These are phyloP conservation scores for Scaeva pyrastri DNA, from an alignment of 2,888 invertebrate species.

Conservation along the genomic window DNA sequence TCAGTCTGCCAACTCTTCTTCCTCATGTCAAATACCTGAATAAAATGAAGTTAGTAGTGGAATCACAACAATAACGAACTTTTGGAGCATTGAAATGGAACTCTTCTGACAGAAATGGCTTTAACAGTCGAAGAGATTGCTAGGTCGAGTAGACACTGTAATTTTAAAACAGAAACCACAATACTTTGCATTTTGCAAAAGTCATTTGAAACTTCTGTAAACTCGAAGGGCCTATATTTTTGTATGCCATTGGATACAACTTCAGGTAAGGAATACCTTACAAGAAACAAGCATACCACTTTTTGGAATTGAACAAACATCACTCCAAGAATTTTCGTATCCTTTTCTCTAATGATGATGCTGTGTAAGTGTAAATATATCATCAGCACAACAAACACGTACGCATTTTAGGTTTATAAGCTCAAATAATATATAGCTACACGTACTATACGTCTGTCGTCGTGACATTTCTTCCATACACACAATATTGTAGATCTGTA, in stretches of 20 bases:
- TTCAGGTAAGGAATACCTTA: neutral
- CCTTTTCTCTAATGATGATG: slow-evolving; percentile 15
- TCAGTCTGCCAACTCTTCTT: too few species aligned
- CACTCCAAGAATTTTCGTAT: slow-evolving; percentile 36
- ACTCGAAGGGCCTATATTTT: too few species aligned
- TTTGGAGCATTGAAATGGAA: too few species aligned
- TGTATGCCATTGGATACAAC: slow-evolving; percentile 43
- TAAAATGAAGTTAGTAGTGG: too few species aligned
- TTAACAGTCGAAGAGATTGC: too few species aligned
- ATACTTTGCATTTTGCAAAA: too few species aligned
- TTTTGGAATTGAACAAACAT: slow-evolving; percentile 39
- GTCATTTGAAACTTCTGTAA: too few species aligned
- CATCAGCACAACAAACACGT: neutral
- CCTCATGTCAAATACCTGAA: too few species aligned
- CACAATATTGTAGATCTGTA: neutral
- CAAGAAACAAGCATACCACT: slow-evolving; percentile 63
- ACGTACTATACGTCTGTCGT: neutral
- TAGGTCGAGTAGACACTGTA: too few species aligned
- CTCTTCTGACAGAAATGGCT: too few species aligned
- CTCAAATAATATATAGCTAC: neutral
- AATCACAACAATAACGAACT: too few species aligned
- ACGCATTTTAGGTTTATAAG: slow-evolving; percentile 5
- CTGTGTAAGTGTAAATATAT: slow-evolving; percentile 52
- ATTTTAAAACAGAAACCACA: too few species aligned
- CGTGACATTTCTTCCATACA: neutral